Evolutionary conservation across 2,113 vertebrate genomes (phyloP), one percentile per base, ranked within the genome.

Genomic region (Caloenas nicobarica): DNA sequence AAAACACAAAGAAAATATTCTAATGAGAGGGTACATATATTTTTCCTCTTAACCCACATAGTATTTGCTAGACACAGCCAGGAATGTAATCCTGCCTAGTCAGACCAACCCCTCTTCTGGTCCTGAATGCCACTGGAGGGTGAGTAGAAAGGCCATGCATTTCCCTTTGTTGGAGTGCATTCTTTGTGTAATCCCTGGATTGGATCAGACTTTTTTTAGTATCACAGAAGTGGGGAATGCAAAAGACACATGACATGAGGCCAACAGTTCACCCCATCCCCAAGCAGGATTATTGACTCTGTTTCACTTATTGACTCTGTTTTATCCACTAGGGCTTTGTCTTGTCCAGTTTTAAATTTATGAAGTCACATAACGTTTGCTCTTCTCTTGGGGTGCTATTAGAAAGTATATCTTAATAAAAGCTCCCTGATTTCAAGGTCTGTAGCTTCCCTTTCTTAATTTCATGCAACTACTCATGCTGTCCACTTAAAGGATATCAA

Each of bases 91-190:
- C 65, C 76, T 72, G 77, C 33, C 80, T 91, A 50, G 91, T 84
- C 76, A 88, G 69, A 88, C 24, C 85, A 93, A 5, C 33, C 61
- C n/a, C 90, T 93, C 48, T 71, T 58, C 48, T 94, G 88, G 64
- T 81, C 38, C 80, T 56, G 38, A 73, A 88, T 93, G 88, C 87
- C 5, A 1, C 60, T 74, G 70, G 65, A 86, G 82, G 57, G 60
- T 48, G 92, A 96, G 88, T 26, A 88, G 88, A 91, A 86, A 95
- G 91, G 87, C 91, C 89, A 69, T 57, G 91, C 3, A 0, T 57
- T 93, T 95, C 84, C 53, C 86, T 97, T 97, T 97, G 96, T 97
- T 81, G 70, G 78, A 89, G 38, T 2, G 1, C 88, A 97, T 97
- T 97, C 88, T 96, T 94, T 4, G 1, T 81, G 80, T 96, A 96